A percentile compares a stretch with the other conserved stretches of the same genome.
Evolutionary conservation across 2,113 vertebrate genomes (phyloP).

Genomic region (Campylorhamphus procurvoides): DNA sequence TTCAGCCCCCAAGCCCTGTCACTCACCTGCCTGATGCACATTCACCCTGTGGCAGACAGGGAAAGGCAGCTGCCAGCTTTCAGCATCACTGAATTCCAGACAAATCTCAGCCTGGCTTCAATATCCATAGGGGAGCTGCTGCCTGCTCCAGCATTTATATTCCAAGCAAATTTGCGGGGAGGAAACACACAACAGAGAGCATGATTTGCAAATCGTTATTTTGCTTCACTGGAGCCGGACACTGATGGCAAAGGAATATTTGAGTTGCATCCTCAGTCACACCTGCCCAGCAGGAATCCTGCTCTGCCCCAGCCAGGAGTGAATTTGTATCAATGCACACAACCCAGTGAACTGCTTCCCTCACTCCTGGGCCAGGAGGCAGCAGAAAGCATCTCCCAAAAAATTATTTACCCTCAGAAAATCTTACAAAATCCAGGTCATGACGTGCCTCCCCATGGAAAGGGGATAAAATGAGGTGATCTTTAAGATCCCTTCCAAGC

Average conservation of each 20-base stretch:
- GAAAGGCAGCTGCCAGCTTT: not conserved
- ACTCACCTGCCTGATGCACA: not conserved
- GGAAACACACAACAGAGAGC: not conserved
- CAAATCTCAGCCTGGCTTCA: not conserved
- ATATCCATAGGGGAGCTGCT: not conserved
- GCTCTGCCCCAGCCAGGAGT: not conserved
- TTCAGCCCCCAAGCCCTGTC: not conserved
- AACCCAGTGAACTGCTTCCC: not conserved
- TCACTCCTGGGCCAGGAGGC: not conserved
- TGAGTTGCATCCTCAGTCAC: not conserved
- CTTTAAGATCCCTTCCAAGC: not conserved
- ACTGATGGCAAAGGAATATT: not conserved
- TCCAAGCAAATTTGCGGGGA: not conserved
- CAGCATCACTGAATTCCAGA: not conserved
- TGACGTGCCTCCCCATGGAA: not conserved
- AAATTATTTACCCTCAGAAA: not conserved
- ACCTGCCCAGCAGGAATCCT: not conserved
- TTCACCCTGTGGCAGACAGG: not conserved
- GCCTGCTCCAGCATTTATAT: not conserved
- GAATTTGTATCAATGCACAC: not conserved
- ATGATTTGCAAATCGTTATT: not conserved
- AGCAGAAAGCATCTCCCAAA: not conserved
- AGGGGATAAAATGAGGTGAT: not conserved
- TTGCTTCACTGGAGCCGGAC: not conserved
- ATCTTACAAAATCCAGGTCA: not conserved